These are phyloP conservation scores for Matsumurasca onukii DNA, from an alignment of 1,140 invertebrate genomes.

Conservation along the genomic window DNA sequence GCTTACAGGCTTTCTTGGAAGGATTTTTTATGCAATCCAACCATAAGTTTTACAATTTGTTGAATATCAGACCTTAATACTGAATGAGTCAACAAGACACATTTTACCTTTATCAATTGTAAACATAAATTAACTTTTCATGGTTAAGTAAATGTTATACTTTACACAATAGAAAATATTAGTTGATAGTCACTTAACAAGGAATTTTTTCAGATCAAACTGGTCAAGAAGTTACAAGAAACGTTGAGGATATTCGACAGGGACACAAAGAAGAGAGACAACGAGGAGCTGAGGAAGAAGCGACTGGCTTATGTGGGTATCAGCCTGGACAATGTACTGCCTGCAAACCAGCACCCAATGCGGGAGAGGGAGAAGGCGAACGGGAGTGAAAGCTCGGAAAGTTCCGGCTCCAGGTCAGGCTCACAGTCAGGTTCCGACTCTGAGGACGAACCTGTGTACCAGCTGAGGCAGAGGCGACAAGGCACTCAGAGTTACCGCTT, in stretches of 20 bases:
- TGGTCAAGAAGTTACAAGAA: conserved; percentile 60
- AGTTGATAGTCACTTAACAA: too few species aligned
- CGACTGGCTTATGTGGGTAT: conserved; percentile 74
- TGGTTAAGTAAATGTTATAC: too few species aligned
- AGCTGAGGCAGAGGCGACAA: conserved; percentile 70
- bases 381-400: neutral
- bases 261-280: conserved; percentile 56
- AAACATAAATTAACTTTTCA: too few species aligned
- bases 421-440: conserved; percentile 38
- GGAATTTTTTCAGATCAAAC: too few species aligned
- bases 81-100: too few species aligned
- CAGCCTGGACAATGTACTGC: conserved; percentile 72
- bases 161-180: too few species aligned
- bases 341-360: conserved; percentile 41
- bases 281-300: conserved; percentile 69
- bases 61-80: too few species aligned
- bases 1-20: too few species aligned
- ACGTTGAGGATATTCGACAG: conserved; percentile 53
- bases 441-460: conserved; percentile 71
- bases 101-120: too few species aligned
- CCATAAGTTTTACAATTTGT: too few species aligned
- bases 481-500: conserved; percentile 80
- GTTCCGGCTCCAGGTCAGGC: conserved; percentile 35
- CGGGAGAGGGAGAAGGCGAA: conserved; percentile 12
- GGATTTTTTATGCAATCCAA: too few species aligned